These are phyloP conservation scores for Spatula clypeata DNA, from an alignment of 2,797 vertebrate genomes.

Conservation along the genomic window DNA sequence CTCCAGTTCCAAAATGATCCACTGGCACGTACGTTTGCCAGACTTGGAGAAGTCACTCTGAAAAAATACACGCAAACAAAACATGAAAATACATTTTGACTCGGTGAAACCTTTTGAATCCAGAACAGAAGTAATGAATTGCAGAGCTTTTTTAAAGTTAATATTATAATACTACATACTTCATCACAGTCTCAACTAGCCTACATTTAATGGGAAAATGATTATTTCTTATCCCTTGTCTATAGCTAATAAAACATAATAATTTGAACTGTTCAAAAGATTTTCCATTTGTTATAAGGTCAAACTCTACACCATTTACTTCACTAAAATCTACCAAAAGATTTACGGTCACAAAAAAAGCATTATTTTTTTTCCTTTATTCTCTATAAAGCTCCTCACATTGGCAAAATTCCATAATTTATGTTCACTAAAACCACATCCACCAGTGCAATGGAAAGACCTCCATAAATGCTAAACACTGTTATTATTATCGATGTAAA, in stretches of 20 bases:
- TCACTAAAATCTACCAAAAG: not conserved
- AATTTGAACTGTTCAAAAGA: not conserved
- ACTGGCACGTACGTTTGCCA: not conserved
- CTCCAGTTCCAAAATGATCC: not conserved
- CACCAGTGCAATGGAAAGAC: not conserved
- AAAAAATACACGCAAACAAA: not conserved
- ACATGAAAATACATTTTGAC: not conserved
- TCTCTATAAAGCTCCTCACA: not conserved
- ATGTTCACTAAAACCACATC: conserved; percentile 1
- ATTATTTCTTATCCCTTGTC: conserved; percentile 4
- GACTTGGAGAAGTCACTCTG: not conserved
- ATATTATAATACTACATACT: not conserved
- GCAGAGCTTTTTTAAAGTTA: not conserved
- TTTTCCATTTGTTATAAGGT: not conserved
- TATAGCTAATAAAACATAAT: not conserved
- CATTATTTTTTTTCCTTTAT: not conserved
- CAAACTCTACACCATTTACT: not conserved
- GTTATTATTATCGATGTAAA: not conserved
- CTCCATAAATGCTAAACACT: not conserved
- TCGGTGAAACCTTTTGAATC: not conserved
- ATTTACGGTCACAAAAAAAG: not conserved
- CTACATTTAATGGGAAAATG: not conserved
- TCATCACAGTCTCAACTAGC: not conserved
- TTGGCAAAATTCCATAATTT: not conserved
- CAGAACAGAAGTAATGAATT: not conserved